Conservation (phyloP, 1,140 invertebrate species). For the Platorchestia sp. region DNA sequence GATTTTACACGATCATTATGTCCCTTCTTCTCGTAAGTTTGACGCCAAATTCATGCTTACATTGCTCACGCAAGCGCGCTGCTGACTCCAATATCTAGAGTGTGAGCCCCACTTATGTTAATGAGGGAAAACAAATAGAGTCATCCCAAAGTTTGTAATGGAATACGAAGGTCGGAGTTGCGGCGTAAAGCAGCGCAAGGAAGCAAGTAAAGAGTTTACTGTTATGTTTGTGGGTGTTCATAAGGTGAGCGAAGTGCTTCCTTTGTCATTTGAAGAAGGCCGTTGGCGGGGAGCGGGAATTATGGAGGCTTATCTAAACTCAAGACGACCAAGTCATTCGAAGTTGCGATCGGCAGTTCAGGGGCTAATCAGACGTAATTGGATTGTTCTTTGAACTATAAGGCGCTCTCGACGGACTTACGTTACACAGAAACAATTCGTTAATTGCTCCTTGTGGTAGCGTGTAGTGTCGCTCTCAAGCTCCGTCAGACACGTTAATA, state of each 20-base stretch:
- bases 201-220: background rate
- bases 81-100: background rate
- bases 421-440: background rate
- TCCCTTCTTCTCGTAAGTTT: too few relatives aligned
- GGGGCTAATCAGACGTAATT: background rate
- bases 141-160: background rate
- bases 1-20: too few relatives aligned
- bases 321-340: background rate
- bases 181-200: background rate
- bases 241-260: background rate
- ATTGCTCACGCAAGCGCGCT: background rate
- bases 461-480: background rate
- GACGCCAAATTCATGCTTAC: too few relatives aligned
- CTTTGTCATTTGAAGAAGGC: background rate
- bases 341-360: background rate
- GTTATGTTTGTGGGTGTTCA: background rate
- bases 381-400: background rate
- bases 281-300: background rate
- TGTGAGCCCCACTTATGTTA: background rate
- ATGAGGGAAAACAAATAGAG: background rate
- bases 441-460: background rate
- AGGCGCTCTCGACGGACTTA: background rate
- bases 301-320: background rate
- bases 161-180: background rate
- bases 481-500: too few relatives aligned